Base-by-base conservation (phyloP, 2,888 invertebrate genomes). In the Phaonia tiefii region DNA sequence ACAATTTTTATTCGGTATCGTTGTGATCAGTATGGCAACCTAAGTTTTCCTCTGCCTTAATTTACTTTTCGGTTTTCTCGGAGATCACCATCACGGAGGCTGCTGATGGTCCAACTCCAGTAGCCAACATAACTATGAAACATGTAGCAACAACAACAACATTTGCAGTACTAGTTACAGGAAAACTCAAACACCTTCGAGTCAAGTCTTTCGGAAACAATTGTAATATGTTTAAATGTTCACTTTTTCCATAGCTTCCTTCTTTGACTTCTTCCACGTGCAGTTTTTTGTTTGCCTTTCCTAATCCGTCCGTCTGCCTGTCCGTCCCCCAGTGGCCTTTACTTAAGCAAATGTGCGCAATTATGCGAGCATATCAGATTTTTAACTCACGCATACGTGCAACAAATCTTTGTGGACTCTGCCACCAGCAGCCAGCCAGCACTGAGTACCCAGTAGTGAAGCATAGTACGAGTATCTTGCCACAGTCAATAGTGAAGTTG, bases 361-460 rank as follows among this genome's bases (percentile, higher is more conserved):
- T 83, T 83, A 82, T 83, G 83, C 83, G 83, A 83, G 75, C 75
- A 78, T 84, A 84, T 84, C 84, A 84, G 84, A 84, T 84, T 84
- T 84, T 84, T 84, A 84, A 84, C 84, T 84, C 84, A 84, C 84
- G 84, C 84, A 84, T 81, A 83, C 80, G 80, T 81, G 80, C 56
- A 78, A 67, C 63, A 63, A 73, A 67, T 60, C 58, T 46, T n/a
- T 67, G 22, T 20, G 22, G 63, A 15, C 15, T 20, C 63, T 39
- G 63, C 42, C 37, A 42, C 39, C n/a, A 20, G 20, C 63, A 20
- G 20, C 42, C 42, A 37, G 42, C 63, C 22, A 31, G n/a, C n/a
- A n/a, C n/a, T n/a, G 15, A 39, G 17, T 37, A 31, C 60, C 37
- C 63, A 22, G 63, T 63, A 63, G 63, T 63, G 4, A 31, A 31